A percentile compares a stretch with the other conserved stretches of the same genome.
phyloP scores from a whole-genome alignment of 2,797 vertebrate genomes.

The Premnoplex brunnescens region DNA sequence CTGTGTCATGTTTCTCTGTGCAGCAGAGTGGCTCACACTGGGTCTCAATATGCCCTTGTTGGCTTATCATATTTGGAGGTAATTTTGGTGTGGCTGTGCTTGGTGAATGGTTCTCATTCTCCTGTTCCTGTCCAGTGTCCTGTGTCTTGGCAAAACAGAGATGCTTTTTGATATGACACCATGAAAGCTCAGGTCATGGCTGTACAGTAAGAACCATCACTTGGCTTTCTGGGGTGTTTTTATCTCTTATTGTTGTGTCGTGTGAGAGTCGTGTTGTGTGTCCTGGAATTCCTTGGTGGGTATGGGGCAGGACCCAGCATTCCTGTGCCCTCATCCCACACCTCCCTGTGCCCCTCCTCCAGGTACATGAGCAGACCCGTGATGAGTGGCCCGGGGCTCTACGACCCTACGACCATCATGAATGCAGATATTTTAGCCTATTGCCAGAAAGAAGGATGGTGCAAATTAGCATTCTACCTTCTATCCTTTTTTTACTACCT shows the following conservation, averaged over 20 bases:
- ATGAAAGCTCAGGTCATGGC: background rate
- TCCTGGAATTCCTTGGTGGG: background rate
- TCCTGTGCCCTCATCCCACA: background rate
- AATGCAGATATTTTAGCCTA: slow-evolving; percentile 98
- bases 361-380: slow-evolving; percentile 93
- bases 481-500: slow-evolving; percentile 99
- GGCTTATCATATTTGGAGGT: slow-evolving; percentile 99
- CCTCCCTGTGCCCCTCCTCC: slow-evolving; percentile 41
- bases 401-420: slow-evolving; percentile 99
- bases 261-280: background rate
- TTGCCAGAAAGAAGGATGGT: slow-evolving; percentile 99
- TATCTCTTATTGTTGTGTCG: background rate
- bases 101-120: background rate
- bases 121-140: background rate
- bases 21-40: slow-evolving; percentile 96
- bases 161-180: background rate
- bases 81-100: background rate
- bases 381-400: slow-evolving; percentile 97
- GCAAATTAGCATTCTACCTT: slow-evolving; percentile 98
- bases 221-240: background rate
- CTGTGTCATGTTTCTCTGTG: slow-evolving; percentile 99
- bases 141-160: background rate
- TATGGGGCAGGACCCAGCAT: background rate
- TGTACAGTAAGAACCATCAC: background rate
- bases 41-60: slow-evolving; percentile 95